Percentiles rank a stretch among this genome's conserved stretches.
phyloP scores from a whole-genome alignment of 2,797 vertebrate genomes.

The Naso thynnoides region DNA sequence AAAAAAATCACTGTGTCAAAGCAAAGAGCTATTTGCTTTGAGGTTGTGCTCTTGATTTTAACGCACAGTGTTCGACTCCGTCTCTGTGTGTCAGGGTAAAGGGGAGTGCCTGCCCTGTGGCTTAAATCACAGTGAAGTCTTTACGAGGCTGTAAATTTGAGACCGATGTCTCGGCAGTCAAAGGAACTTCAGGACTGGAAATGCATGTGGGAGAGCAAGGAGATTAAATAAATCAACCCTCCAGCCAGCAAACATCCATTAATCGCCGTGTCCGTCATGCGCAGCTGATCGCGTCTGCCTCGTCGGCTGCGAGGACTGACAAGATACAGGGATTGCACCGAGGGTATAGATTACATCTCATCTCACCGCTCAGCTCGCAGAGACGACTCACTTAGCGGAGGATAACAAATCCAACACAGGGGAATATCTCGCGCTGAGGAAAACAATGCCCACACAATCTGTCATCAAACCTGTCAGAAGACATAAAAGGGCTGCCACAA shows the following conservation, averaged over 20 bases:
- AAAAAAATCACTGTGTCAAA: conserved; percentile 12
- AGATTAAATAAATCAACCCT: conserved; percentile 78
- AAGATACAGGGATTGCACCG: conserved; percentile 54
- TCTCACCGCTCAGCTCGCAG: conserved; percentile 54
- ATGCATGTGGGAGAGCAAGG: conserved; percentile 55
- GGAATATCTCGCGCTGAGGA: conserved; percentile 60
- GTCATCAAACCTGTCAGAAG: conserved; percentile 75
- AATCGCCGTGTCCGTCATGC: conserved; percentile 76
- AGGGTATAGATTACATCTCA: conserved; percentile 75
- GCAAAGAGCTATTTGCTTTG: conserved; percentile 20
- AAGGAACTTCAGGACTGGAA: conserved; percentile 73
- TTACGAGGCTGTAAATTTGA: conserved; percentile 83
- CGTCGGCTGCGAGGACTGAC: conserved; percentile 43
- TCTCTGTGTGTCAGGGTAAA: conserved; percentile 31
- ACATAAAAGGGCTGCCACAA: conserved; percentile 69
- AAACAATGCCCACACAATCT: conserved; percentile 72
- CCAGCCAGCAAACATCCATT: conserved; percentile 67
- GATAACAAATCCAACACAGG: conserved; percentile 66
- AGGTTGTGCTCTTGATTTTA: conserved; percentile 33
- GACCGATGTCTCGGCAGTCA: conserved; percentile 68
- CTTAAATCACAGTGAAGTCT: conserved; percentile 82
- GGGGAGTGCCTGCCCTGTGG: conserved; percentile 32
- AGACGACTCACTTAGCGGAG: conserved; percentile 73
- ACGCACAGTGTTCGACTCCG: conserved; percentile 3
- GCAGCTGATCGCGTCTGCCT: conserved; percentile 65